Base-by-base conservation (phyloP, 2,888 invertebrate genomes). In the Eupithecia pulchellata region DNA sequence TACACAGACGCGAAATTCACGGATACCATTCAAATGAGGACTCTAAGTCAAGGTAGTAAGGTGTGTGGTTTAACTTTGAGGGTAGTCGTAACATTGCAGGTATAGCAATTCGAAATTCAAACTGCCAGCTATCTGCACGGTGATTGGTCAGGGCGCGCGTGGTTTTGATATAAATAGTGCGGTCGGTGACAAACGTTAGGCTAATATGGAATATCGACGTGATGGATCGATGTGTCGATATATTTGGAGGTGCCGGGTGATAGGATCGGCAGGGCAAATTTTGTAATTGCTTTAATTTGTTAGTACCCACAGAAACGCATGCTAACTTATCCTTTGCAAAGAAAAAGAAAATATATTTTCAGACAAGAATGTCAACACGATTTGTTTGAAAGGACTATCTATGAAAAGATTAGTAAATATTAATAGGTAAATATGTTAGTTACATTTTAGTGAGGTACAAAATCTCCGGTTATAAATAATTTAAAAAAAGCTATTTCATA, bases 91-190 rank as follows among this genome's bases (percentile, higher is more conserved):
- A 83, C 84, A 84, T 86, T 82, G 88, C 79, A 79, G 82, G 81
- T 86, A 81, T 81, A 81, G 85, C 87, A 82, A 88, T 91, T 91
- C 88, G 87, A 86, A 92, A 91, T 92, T 91, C 91, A 91, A 92
- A 92, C 91, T 90, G 91, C 88, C 86, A 87, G 86, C 85, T 91
- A 92, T 92, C 90, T 82, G 86, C 84, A 84, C 88, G 86, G 91
- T 89, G 93, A 93, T 93, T 92, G 93, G 93, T 90, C 91, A 88
- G 92, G 87, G 89, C 89, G 87, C 89, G 88, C 84, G 87, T 87
- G 90, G 89, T 87, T 83, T 83, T 84, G 91, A 90, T 92, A 93
- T 91, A 92, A 93, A 93, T 93, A 90, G 93, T 90, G 92, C 83
- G 92, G 92, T 92, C 83, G 80, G 86, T 78, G 84, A 85, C 82